Conservation (phyloP, 2,888 invertebrate genomes). For the Opisthograptis luteolata region DNA sequence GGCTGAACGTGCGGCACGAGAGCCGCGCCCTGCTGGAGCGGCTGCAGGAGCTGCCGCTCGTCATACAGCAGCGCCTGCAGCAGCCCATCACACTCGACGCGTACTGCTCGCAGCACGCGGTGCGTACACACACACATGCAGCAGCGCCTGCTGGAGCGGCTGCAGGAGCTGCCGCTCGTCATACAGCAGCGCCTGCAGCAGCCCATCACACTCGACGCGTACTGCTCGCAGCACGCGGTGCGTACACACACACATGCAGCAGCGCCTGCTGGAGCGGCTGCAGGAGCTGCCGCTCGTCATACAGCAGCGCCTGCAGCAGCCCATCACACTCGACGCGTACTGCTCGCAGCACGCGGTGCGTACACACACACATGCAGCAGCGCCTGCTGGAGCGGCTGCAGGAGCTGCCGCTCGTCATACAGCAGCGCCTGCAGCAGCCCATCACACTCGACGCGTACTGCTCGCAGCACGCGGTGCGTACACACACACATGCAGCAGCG, state of each 20-base stretch:
- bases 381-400: neutral
- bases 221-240: constrained; percentile 76
- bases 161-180: constrained; percentile 53
- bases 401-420: neutral
- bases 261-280: constrained; percentile 87
- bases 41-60: constrained; percentile 90
- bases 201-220: constrained; percentile 90
- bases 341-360: constrained; percentile 24
- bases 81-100: constrained; percentile 89
- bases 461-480: no score
- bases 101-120: constrained; percentile 80
- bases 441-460: no score
- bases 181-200: neutral
- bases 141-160: constrained; percentile 91
- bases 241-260: no score
- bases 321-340: constrained; percentile 64
- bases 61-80: constrained; percentile 90
- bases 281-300: constrained; percentile 53
- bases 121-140: constrained; percentile 31
- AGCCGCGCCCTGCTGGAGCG: constrained; percentile 93
- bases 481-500: neutral
- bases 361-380: no score
- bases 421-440: neutral
- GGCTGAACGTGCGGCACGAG: constrained; percentile 96
- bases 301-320: constrained; percentile 30